Conservation (phyloP, 1,140 invertebrate genomes). For the Spodoptera litura region DNA sequence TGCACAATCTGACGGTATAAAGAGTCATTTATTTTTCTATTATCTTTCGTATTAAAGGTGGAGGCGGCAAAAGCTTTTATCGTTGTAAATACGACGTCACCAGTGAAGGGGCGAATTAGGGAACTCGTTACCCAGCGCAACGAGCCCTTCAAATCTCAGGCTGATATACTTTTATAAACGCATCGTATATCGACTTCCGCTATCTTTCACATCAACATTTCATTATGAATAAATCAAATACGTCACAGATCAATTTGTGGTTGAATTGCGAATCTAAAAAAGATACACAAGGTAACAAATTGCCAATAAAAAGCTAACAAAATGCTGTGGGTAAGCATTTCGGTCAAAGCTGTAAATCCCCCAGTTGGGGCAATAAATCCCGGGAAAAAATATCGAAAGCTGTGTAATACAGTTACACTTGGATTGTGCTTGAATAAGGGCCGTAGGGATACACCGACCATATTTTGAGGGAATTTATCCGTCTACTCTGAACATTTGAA, state of each 20-base stretch:
- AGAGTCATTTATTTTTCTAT: slow-evolving; percentile 39
- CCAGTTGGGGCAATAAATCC: slow-evolving; percentile 70
- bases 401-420: slow-evolving; percentile 71
- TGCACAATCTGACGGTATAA: slow-evolving; percentile 20
- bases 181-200: slow-evolving; percentile 19
- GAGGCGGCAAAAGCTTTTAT: slow-evolving; percentile 30
- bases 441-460: slow-evolving; percentile 48
- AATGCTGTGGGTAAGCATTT: slow-evolving; percentile 78
- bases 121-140: slow-evolving; percentile 6
- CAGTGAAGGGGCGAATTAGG: slow-evolving; percentile 16
- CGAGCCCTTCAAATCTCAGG: background rate
- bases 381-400: slow-evolving; percentile 73
- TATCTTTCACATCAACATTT: slow-evolving; percentile 20
- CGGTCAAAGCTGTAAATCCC: slow-evolving; percentile 81
- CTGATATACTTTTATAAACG: slow-evolving; percentile 12
- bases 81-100: slow-evolving; percentile 24
- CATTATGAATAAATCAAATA: slow-evolving; percentile 53
- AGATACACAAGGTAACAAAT: slow-evolving; percentile 80
- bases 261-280: slow-evolving; percentile 68
- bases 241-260: slow-evolving; percentile 70
- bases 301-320: slow-evolving; percentile 82
- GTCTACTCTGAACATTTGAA: slow-evolving; percentile 56
- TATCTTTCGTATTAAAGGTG: slow-evolving; percentile 34
- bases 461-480: slow-evolving; percentile 53
- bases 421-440: slow-evolving; percentile 60